Evolutionary conservation across 2,797 vertebrate species (phyloP), one percentile per base, ranked within the genome.

Genomic region (Benthosema pterotum): DNA sequence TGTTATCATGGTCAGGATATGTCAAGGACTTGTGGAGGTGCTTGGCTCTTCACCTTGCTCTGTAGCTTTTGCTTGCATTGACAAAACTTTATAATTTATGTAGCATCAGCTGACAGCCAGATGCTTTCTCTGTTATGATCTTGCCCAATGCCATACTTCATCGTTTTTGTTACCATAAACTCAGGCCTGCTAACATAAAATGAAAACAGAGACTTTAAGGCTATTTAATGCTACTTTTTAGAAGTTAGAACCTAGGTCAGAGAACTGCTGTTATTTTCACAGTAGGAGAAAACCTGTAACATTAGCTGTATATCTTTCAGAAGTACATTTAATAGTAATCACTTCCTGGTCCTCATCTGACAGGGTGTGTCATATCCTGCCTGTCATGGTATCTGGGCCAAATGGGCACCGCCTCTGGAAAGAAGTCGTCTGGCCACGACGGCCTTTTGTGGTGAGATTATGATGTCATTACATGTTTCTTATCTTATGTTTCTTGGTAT

Each of bases 301-400:
- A 38, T 38, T 38, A 9, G 32, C 32, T 38, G 32, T 38, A 9
- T 2, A 38, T 38, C 32, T 38, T 38, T 38, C 32, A 38, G 32
- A 38, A 38, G 32, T 38, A 38, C 32, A 38, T 38, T 11, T 38
- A 11, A 32, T 25, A 18, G 45, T 48, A 12, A 52, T 67, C 2
- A 58, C 61, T 56, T 67, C n/a, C 22, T 17, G 8, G 3, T 42
- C 14, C 11, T 15, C 47, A 8, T 57, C 12, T 55, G 9, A 4
- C 69, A 97, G 95, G 95, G 95, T 0, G 95, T 97, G 48, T 96
- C 95, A 0, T 97, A 95, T 71, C 95, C 95, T 0, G 95, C 95
- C 1, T 97, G 95, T 75, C 95, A 97, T 0, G 95, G 95, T 15
- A 97, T 97, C 78, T 97, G 95, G 95, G 95, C 95, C 61, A 96